A percentile compares a stretch with the other conserved stretches of the same genome.
Conservation (phyloP, 2,888 invertebrate species). For the Aquatica leii region DNA sequence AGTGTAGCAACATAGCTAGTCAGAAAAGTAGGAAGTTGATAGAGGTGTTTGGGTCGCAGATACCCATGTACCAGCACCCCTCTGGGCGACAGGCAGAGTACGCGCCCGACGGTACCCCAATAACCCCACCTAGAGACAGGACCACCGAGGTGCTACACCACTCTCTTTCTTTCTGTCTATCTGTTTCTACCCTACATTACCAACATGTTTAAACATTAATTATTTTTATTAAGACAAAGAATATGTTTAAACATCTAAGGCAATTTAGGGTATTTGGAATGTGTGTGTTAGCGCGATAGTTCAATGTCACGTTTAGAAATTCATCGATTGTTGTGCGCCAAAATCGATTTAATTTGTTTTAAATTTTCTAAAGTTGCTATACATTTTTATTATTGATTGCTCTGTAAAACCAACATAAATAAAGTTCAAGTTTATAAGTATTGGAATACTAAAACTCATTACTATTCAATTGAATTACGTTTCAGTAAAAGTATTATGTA, state of each 20-base stretch:
- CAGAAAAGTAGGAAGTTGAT: constrained; percentile 39
- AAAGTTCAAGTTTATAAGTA: too few relatives aligned
- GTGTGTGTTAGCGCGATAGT: constrained; percentile 38
- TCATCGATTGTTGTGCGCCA: constrained; percentile 34
- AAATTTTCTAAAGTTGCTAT: constrained; percentile 1
- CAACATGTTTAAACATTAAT: constrained; percentile 26
- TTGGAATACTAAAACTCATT: too few relatives aligned
- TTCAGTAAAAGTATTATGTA: too few relatives aligned
- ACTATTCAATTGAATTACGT: too few relatives aligned
- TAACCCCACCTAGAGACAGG: constrained; percentile 61
- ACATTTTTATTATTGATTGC: too few relatives aligned
- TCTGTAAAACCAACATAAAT: too few relatives aligned
- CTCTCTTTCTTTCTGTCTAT: constrained; percentile 75
- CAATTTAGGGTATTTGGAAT: constrained; percentile 32
- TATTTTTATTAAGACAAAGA: not conserved
- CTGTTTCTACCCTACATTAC: constrained; percentile 63
- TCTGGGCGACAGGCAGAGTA: constrained; percentile 63
- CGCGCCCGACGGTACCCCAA: constrained; percentile 61
- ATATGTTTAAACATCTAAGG: constrained; percentile 22
- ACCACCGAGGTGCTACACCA: constrained; percentile 61
- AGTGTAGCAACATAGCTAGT: constrained; percentile 36
- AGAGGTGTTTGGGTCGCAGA: constrained; percentile 64
- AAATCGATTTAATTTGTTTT: constrained; percentile 7
- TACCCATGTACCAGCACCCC: constrained; percentile 70
- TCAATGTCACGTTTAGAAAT: constrained; percentile 33